A percentile compares a stretch with the other conserved stretches of the same genome.
Evolutionary conservation across 2,888 invertebrate species (phyloP).

Genomic region (Stenichneumon culpator): DNA sequence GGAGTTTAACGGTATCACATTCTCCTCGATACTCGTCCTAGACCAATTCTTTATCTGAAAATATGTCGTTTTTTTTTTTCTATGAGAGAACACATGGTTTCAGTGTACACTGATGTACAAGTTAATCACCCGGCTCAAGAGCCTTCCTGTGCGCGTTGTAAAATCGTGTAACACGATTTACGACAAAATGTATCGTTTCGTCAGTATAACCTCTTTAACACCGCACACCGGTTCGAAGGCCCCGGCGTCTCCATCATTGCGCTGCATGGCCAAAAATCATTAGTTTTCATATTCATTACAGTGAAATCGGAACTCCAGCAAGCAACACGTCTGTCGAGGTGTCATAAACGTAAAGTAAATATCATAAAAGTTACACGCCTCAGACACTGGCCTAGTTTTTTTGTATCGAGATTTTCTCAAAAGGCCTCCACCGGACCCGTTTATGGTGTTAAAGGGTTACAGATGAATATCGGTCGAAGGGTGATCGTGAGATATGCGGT

Average conservation of each 20-base stretch:
- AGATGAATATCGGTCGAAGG: constrained; percentile 39
- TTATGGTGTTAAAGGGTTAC: neutral
- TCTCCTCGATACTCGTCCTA: constrained; percentile 81
- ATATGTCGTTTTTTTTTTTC: constrained; percentile 62
- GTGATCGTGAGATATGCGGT: constrained; percentile 59
- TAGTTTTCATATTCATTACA: neutral
- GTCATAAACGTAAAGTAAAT: neutral
- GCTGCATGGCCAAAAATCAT: neutral
- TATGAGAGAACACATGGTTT: constrained; percentile 49
- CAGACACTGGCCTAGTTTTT: neutral
- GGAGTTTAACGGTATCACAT: constrained; percentile 81
- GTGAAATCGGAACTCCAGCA: neutral
- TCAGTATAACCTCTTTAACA: neutral
- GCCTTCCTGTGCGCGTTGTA: neutral
- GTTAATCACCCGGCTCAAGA: neutral
- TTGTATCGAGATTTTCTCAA: neutral
- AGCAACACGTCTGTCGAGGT: neutral
- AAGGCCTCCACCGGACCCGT: neutral
- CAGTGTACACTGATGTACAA: neutral
- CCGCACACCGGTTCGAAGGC: neutral
- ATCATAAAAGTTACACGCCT: neutral
- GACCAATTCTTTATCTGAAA: constrained; percentile 81
- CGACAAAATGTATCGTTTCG: neutral
- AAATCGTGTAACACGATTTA: neutral
- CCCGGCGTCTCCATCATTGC: neutral